phyloP scores from a whole-genome alignment of 1,140 invertebrate genomes.

The Idris sp. region DNA sequence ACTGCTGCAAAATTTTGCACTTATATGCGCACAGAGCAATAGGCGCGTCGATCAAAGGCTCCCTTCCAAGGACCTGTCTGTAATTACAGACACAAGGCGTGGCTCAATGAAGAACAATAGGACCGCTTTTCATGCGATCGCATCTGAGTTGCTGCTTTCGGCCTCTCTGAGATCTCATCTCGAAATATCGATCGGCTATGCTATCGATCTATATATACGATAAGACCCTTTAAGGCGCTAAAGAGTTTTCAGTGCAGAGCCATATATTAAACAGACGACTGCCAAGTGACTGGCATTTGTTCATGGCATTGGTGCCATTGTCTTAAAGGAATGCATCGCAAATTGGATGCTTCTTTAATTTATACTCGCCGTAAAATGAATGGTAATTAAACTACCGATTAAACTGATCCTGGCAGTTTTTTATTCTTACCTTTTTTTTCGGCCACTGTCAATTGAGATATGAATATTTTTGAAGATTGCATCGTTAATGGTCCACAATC shows the following conservation, averaged over 20 bases:
- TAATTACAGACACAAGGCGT: slow-evolving; percentile 79
- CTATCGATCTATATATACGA: slow-evolving; percentile 74
- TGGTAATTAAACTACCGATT: slow-evolving; percentile 24
- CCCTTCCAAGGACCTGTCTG: slow-evolving; percentile 73
- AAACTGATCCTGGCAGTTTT: neutral
- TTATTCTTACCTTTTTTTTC: slow-evolving; percentile 1
- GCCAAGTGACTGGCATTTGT: slow-evolving; percentile 56
- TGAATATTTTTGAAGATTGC: too few species aligned
- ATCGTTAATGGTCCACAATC: slow-evolving; percentile 29
- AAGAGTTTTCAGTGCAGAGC: slow-evolving; percentile 70
- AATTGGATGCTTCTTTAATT: slow-evolving; percentile 58
- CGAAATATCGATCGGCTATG: slow-evolving; percentile 73
- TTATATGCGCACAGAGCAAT: slow-evolving; percentile 60
- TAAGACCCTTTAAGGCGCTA: slow-evolving; percentile 75
- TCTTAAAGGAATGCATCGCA: slow-evolving; percentile 55
- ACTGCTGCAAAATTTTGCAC: slow-evolving; percentile 56
- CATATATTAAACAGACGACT: slow-evolving; percentile 67
- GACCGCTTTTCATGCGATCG: slow-evolving; percentile 71
- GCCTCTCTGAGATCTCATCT: slow-evolving; percentile 72
- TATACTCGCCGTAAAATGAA: slow-evolving; percentile 21
- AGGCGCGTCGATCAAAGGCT: slow-evolving; percentile 75
- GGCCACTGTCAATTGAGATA: slow-evolving; percentile 61
- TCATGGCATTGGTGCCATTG: slow-evolving; percentile 43
- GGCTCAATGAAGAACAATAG: slow-evolving; percentile 76
- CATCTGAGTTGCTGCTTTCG: slow-evolving; percentile 71